Percentiles rank a stretch among this genome's conserved stretches.
Conservation (phyloP, 2,888 invertebrate species). For the Drosophila fungiperda region DNA sequence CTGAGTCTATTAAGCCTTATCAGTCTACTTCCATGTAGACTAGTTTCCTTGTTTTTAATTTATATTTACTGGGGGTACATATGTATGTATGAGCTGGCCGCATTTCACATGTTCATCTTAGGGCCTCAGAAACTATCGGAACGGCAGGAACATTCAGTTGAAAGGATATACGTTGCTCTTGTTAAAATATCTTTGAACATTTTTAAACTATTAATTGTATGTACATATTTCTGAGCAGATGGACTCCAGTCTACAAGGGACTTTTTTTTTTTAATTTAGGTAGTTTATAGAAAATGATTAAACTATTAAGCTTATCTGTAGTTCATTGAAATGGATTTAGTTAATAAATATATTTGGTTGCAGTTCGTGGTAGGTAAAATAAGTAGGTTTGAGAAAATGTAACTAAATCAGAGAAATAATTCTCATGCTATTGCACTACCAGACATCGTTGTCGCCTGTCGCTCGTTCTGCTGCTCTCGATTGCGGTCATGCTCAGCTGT, state of each 20-base stretch:
- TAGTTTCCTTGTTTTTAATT: not conserved
- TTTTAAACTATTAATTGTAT: not conserved
- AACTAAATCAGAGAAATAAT: conserved; percentile 86
- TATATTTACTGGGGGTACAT: conserved; percentile 13
- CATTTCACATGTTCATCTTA: not conserved
- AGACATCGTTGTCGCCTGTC: conserved; percentile 85
- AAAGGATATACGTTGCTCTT: not conserved
- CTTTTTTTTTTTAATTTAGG: not conserved
- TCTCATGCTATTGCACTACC: conserved; percentile 86
- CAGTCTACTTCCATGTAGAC: not conserved
- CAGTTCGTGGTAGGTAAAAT: conserved; percentile 52
- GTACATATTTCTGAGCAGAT: not conserved
- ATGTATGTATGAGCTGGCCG: not conserved
- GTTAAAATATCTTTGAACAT: not conserved
- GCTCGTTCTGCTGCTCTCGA: conserved; percentile 84
- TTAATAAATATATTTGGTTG: conserved; percentile 46
- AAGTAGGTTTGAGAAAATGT: conserved; percentile 76
- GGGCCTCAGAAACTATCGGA: not conserved
- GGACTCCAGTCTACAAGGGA: not conserved
- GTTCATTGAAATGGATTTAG: conserved; percentile 24
- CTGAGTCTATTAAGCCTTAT: not conserved
- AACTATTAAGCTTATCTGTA: conserved; percentile 35
- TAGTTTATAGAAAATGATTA: not conserved
- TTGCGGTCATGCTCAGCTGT: conserved; percentile 85
- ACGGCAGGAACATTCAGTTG: not conserved